Percentiles rank a stretch among this genome's conserved stretches.
These are phyloP conservation scores for Rhopalosiphum nymphaeae DNA, from an alignment of 2,888 invertebrate genomes.

Conservation along the genomic window DNA sequence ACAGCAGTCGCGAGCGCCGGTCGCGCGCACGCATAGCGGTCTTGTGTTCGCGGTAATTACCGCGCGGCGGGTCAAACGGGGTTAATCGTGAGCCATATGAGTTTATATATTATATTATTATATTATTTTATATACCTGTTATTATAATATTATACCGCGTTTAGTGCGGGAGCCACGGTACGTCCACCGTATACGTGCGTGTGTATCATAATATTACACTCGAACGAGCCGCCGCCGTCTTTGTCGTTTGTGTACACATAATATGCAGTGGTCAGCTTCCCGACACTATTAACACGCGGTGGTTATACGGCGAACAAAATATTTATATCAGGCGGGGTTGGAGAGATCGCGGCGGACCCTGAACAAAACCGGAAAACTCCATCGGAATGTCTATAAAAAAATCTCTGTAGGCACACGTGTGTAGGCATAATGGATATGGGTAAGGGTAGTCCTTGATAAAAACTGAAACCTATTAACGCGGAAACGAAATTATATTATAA, in stretches of 20 bases:
- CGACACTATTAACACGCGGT: neutral
- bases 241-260: neutral
- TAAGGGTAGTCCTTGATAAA: neutral
- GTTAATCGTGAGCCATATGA: conserved; percentile 55
- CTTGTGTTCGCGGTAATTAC: conserved; percentile 52
- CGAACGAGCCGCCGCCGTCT: neutral
- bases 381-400: neutral
- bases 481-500: neutral
- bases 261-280: neutral
- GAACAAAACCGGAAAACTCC: neutral
- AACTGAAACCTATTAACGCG: neutral
- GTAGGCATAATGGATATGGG: too few relatives aligned
- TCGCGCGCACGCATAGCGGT: conserved; percentile 36
- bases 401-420: neutral
- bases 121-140: neutral
- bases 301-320: neutral
- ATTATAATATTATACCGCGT: conserved; percentile 5
- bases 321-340: neutral
- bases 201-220: neutral
- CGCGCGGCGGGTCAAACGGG: conserved; percentile 44
- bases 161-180: conserved; percentile 31
- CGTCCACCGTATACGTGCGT: neutral
- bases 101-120: neutral
- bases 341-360: neutral
- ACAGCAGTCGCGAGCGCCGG: neutral